These are phyloP conservation scores for Caenorhabditis virilis DNA, from an alignment of 2,888 invertebrate genomes.

Conservation along the genomic window DNA sequence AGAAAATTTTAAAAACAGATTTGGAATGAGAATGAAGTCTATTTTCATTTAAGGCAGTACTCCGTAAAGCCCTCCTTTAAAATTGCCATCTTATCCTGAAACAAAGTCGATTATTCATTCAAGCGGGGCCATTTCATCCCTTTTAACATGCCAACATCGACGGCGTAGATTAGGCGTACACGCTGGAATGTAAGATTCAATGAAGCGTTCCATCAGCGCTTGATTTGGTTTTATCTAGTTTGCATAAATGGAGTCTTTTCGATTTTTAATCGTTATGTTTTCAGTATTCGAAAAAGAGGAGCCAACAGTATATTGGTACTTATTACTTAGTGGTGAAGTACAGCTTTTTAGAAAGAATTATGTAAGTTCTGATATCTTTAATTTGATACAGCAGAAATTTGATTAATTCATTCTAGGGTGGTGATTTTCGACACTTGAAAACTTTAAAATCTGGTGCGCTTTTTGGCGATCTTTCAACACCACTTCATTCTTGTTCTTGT, in stretches of 20 bases:
- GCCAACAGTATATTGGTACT: conserved; percentile 60
- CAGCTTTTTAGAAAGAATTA: conserved; percentile 47
- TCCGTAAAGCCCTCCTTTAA: too few species aligned
- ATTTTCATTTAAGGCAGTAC: too few species aligned
- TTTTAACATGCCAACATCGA: too few species aligned
- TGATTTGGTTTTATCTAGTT: neutral
- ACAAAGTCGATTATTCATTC: too few species aligned
- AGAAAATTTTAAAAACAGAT: too few species aligned
- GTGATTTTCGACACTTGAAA: conserved; percentile 32
- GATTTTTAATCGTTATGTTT: conserved; percentile 14
- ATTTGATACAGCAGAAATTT: neutral
- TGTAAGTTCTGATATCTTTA: neutral
- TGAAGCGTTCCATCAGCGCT: too few species aligned
- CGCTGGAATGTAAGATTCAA: too few species aligned
- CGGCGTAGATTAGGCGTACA: too few species aligned
- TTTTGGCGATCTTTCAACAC: conserved; percentile 62
- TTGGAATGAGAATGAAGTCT: too few species aligned
- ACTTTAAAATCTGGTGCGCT: conserved; percentile 55
- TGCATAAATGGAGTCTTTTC: neutral
- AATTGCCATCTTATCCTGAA: too few species aligned
- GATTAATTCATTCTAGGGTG: conserved; percentile 25
- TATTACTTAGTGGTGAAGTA: conserved; percentile 65
- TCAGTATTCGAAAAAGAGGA: conserved; percentile 65
- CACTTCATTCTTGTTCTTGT: conserved; percentile 61
- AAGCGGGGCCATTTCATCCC: too few species aligned